phyloP scores from a whole-genome alignment of 2,113 vertebrate species.

The Psettodes erumei region DNA sequence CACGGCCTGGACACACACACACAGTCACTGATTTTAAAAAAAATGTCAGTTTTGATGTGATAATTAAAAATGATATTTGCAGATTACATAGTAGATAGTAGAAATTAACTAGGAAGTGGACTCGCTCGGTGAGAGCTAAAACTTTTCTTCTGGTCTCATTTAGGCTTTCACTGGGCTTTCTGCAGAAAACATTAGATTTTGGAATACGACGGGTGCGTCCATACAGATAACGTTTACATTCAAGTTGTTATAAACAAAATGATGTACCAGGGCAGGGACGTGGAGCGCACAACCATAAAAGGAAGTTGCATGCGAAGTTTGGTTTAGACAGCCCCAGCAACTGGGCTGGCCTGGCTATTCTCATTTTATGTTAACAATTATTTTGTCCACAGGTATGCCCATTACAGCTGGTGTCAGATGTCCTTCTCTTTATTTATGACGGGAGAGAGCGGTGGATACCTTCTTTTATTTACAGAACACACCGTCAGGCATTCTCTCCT shows the following conservation, averaged over 20 bases:
- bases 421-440: slow-evolving; percentile 19
- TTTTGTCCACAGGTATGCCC: slow-evolving; percentile 20
- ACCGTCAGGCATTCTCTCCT: slow-evolving; percentile 35
- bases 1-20: neutral
- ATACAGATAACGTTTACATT: slow-evolving; percentile 11
- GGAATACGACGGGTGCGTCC: neutral
- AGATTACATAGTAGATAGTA: neutral
- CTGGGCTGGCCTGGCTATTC: slow-evolving; percentile 62
- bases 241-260: slow-evolving; percentile 18
- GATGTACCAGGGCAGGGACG: slow-evolving; percentile 23
- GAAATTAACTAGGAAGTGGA: neutral
- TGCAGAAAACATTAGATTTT: neutral
- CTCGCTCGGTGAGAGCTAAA: neutral
- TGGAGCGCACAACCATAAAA: slow-evolving; percentile 65
- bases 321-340: slow-evolving; percentile 55
- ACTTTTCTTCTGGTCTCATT: neutral
- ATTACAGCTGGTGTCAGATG: neutral
- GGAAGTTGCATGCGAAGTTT: slow-evolving; percentile 67
- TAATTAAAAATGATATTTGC: neutral
- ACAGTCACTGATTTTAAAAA: neutral
- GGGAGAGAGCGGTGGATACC: slow-evolving; percentile 6
- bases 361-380: slow-evolving; percentile 55
- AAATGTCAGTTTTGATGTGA: neutral
- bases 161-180: neutral
- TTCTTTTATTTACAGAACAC: slow-evolving; percentile 51